Base-by-base conservation (phyloP, 1,140 invertebrate genomes). In the Orius laevigatus region DNA sequence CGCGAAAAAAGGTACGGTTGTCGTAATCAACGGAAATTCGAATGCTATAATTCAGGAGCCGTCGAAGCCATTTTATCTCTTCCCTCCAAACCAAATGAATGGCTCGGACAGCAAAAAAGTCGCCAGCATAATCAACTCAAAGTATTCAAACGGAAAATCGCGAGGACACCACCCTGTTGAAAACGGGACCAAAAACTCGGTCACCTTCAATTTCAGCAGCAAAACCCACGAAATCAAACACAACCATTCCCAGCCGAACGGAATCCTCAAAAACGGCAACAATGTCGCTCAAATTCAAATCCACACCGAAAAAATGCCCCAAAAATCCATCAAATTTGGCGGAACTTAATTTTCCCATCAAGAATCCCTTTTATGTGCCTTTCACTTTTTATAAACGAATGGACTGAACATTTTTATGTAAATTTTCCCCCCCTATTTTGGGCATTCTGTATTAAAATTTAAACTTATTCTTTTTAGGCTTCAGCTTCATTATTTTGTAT, bases 321-420 rank as follows among this genome's bases (percentile, higher is more conserved):
- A 47, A n/a, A 55, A 55, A 45, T 48, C 43, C 20, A 55, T 55
- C 12, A 55, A 55, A 31, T 55, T 55, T 49, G 54, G 51, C 35
- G 50, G 51, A 39, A 55, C 52, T 50, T 55, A 52, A 49, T 38
- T 25, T 25, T 25, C 25, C 3, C 8, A 25, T 25, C 8, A 25
- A n/a, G n/a, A n/a, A 4, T 25, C 8, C 25, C 25, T 25, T 25
- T 25, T 25, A 25, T 25, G 25, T 25, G 25, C 25, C 25, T 25
- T 25, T 25, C 25, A 25, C 25, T 25, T 25, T 25, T 8, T 8
- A 25, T 4, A 25, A 25, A 25, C 25, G 25, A 25, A 25, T 25
- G 3, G 25, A 25, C 25, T 25, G 25, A n/a, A 25, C 25, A 25
- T 25, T 25, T 25, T 25, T 25, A 25, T 25, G 25, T 25, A 25